A percentile compares a stretch with the other conserved stretches of the same genome.
These are phyloP conservation scores for Cephus pygmeus DNA, from an alignment of 2,888 invertebrate species.

Conservation along the genomic window DNA sequence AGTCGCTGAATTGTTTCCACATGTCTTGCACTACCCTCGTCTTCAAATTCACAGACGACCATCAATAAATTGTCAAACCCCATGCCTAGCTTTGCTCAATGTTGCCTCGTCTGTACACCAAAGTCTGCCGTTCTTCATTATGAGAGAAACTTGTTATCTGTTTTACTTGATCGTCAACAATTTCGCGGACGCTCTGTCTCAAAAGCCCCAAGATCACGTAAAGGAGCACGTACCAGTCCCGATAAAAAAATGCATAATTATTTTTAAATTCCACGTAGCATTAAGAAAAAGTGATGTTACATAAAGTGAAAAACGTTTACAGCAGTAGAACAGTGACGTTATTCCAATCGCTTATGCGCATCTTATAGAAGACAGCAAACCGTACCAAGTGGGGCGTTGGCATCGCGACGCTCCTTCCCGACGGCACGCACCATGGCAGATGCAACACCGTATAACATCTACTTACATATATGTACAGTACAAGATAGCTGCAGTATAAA, in stretches of 20 bases:
- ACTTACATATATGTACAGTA: not conserved
- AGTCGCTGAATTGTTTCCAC: too few species aligned
- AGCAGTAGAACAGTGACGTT: not conserved
- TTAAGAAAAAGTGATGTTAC: not conserved
- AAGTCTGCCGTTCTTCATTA: not conserved
- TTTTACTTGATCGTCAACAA: not conserved
- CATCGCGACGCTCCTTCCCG: not conserved
- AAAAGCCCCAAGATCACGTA: not conserved
- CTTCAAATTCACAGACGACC: too few species aligned
- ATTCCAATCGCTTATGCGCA: not conserved
- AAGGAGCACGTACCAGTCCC: not conserved
- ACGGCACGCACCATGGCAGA: not conserved
- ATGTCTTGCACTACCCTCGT: too few species aligned
- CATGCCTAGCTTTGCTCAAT: too few species aligned
- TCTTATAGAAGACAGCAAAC: not conserved
- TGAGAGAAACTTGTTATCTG: not conserved
- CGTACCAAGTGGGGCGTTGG: not conserved
- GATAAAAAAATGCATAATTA: not conserved
- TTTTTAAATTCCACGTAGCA: not conserved
- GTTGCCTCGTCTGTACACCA: too few species aligned
- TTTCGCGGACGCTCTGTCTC: not conserved
- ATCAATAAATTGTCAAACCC: too few species aligned
- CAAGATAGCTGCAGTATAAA: constrained; percentile 47
- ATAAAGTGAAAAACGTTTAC: not conserved
- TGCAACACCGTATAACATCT: not conserved